Conservation (phyloP, 2,113 vertebrate species). For the Hemiscyllium ocellatum region DNA sequence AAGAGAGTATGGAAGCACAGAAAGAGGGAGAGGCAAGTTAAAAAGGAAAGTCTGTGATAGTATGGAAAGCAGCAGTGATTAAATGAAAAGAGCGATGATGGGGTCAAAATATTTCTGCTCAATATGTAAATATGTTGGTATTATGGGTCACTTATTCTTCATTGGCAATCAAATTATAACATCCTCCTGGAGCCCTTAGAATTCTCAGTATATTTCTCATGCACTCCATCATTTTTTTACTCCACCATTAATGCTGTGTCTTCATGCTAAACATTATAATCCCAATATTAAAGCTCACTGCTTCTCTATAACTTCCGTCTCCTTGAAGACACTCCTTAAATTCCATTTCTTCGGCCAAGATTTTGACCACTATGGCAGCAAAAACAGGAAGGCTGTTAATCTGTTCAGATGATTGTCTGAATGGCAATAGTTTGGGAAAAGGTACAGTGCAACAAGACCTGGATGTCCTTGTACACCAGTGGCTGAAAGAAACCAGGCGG, state of each 20-base stretch:
- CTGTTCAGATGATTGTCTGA: too few species aligned
- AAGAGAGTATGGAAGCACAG: not conserved
- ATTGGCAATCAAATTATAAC: not conserved
- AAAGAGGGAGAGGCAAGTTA: too few species aligned
- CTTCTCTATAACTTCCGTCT: not conserved
- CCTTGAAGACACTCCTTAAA: not conserved
- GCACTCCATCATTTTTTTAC: not conserved
- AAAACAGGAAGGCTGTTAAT: too few species aligned
- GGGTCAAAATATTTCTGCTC: not conserved
- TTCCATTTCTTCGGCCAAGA: not conserved
- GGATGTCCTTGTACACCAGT: too few species aligned
- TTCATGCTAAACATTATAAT: not conserved
- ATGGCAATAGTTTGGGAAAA: too few species aligned
- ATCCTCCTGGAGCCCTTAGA: not conserved
- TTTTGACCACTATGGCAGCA: not conserved
- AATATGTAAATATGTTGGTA: not conserved
- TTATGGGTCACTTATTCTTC: not conserved
- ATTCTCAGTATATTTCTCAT: not conserved
- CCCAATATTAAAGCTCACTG: not conserved
- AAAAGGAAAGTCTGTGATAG: too few species aligned
- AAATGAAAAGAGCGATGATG: not conserved
- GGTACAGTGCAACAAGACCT: too few species aligned
- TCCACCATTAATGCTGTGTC: not conserved
- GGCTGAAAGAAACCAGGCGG: too few species aligned
- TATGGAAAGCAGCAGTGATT: too few species aligned